phyloP scores from a whole-genome alignment of 2,113 vertebrate species.

The Mystacornis crossleyi region DNA sequence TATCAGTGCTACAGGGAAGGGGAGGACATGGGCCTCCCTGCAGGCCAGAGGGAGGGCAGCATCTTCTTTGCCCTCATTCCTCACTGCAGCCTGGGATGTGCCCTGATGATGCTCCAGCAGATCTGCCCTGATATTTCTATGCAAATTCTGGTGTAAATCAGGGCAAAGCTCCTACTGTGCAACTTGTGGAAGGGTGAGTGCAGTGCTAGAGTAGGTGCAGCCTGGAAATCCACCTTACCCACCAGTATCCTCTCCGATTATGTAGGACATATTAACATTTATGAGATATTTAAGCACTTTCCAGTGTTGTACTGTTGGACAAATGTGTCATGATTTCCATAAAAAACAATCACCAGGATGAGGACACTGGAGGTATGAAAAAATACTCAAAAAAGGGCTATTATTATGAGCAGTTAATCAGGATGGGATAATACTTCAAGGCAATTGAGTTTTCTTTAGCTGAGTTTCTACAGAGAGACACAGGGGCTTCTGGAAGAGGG shows the following conservation, averaged over 20 bases:
- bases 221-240: not conserved
- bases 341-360: not conserved
- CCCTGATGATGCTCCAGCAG: not conserved
- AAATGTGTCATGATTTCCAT: not conserved
- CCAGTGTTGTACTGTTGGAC: not conserved
- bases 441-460: not conserved
- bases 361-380: not conserved
- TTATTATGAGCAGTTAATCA: not conserved
- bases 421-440: not conserved
- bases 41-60: accelerated
- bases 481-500: not conserved
- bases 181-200: too few species aligned
- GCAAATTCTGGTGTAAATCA: not conserved
- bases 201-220: not conserved
- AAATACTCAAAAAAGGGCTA: not conserved
- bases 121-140: not conserved
- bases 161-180: not conserved
- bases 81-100: not conserved
- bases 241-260: not conserved
- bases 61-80: not conserved
- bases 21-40: not conserved
- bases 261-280: not conserved
- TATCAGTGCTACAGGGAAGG: not conserved
- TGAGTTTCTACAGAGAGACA: not conserved
- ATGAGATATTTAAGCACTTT: not conserved